Evolutionary conservation across 1,140 invertebrate genomes (phyloP).

Genomic region (Bombus breviceps): DNA sequence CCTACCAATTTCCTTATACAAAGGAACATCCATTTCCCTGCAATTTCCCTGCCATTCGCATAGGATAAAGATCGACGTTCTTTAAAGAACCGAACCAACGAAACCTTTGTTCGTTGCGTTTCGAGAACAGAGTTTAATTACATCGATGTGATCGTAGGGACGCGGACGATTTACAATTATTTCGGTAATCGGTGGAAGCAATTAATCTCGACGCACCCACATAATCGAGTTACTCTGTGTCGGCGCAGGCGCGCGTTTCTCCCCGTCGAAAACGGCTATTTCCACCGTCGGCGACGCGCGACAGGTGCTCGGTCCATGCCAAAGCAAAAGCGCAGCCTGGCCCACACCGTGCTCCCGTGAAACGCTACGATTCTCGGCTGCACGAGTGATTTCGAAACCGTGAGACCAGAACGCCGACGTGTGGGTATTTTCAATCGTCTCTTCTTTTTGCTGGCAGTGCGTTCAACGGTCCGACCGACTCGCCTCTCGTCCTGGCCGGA

Average conservation of each 20-base stretch:
- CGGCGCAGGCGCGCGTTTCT: constrained; percentile 18
- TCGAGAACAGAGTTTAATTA: neutral
- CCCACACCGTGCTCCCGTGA: constrained; percentile 13
- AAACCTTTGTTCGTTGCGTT: neutral
- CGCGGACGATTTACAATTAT: constrained; percentile 35
- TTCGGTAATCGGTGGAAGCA: constrained; percentile 42
- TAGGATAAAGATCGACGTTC: neutral
- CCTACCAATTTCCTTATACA: neutral
- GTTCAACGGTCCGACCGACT: constrained; percentile 9
- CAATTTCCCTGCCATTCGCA: neutral
- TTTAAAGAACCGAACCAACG: neutral
- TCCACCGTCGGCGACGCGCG: constrained; percentile 59
- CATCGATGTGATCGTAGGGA: neutral
- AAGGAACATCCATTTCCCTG: neutral
- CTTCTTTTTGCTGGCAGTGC: constrained; percentile 49
- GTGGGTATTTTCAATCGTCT: constrained; percentile 66
- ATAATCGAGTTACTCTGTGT: constrained; percentile 39
- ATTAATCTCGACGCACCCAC: constrained; percentile 51
- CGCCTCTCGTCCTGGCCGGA: constrained; percentile 55
- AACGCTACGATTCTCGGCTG: constrained; percentile 50
- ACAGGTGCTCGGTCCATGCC: constrained; percentile 64
- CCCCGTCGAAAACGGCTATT: constrained; percentile 53
- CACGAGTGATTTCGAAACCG: constrained; percentile 58
- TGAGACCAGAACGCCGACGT: constrained; percentile 42
- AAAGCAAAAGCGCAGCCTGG: constrained; percentile 20